A percentile compares a stretch with the other conserved stretches of the same genome.
These are phyloP conservation scores for Auanema sp. DNA, from an alignment of 2,888 invertebrate genomes.

Conservation along the genomic window DNA sequence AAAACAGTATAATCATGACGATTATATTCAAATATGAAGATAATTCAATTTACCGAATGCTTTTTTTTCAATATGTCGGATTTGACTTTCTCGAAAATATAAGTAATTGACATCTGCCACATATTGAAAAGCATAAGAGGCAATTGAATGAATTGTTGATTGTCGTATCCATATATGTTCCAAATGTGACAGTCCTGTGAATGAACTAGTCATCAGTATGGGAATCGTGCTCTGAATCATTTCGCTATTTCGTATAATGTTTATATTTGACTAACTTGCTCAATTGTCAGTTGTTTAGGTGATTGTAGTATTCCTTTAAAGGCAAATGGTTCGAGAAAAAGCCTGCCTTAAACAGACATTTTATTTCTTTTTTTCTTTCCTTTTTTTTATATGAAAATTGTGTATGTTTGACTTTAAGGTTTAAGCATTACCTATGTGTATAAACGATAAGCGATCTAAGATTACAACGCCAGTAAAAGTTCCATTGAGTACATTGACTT, in stretches of 20 bases:
- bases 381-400: neutral
- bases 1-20: neutral
- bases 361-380: neutral
- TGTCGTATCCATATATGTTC: constrained; percentile 19
- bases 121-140: constrained; percentile 6
- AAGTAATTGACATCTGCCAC: constrained; percentile 17
- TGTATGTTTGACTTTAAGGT: neutral
- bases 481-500: constrained; percentile 44
- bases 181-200: constrained; percentile 18
- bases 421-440: constrained; percentile 29
- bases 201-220: neutral
- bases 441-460: constrained; percentile 30
- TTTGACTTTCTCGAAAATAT: constrained; percentile 11
- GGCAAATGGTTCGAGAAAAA: constrained; percentile 37
- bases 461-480: constrained; percentile 38
- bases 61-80: constrained; percentile 10
- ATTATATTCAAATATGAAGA: neutral
- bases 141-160: constrained; percentile 12
- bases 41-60: constrained; percentile 16
- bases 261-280: constrained; percentile 27
- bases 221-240: constrained; percentile 4
- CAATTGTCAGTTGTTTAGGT: constrained; percentile 37
- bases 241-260: neutral
- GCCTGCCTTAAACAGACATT: constrained; percentile 9
- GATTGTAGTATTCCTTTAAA: constrained; percentile 42